phyloP scores from a whole-genome alignment of 1,140 invertebrate genomes.

The Chelonus insularis region DNA sequence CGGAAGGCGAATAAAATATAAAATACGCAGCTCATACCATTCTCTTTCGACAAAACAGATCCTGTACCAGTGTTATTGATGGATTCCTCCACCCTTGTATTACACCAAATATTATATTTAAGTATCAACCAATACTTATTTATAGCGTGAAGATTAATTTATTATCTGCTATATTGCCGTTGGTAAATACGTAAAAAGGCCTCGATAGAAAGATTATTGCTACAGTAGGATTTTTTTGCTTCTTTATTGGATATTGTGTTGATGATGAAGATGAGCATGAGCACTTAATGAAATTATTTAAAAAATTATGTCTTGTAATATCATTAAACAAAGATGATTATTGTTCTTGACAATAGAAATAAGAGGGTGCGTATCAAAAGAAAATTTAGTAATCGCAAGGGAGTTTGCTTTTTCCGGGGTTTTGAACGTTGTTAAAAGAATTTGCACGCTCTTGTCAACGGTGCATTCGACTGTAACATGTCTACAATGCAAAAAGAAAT shows the following conservation, averaged over 20 bases:
- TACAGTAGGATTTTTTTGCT: too few relatives aligned
- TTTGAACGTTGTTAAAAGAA: constrained; percentile 56
- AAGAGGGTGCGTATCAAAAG: constrained; percentile 26
- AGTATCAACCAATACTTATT: constrained; percentile 56
- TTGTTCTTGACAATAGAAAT: background rate
- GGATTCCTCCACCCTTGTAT: constrained; percentile 59
- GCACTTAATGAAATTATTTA: too few relatives aligned
- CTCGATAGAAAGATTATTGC: too few relatives aligned
- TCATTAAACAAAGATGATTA: constrained; percentile 7
- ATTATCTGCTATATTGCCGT: too few relatives aligned
- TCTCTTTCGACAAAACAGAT: constrained; percentile 13
- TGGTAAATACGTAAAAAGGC: too few relatives aligned
- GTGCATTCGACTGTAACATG: constrained; percentile 46
- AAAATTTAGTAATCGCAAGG: constrained; percentile 1
- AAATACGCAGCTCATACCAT: constrained; percentile 29
- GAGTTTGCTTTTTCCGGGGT: constrained; percentile 41
- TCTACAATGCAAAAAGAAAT: constrained; percentile 13
- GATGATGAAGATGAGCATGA: too few relatives aligned
- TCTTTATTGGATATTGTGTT: too few relatives aligned
- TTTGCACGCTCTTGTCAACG: constrained; percentile 54
- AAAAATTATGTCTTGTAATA: background rate
- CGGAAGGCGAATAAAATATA: constrained; percentile 35
- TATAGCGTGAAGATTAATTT: constrained; percentile 56
- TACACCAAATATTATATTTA: constrained; percentile 39
- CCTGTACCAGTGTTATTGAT: constrained; percentile 51